phyloP scores from a whole-genome alignment of 2,888 invertebrate genomes.

The Drosophila colorata region DNA sequence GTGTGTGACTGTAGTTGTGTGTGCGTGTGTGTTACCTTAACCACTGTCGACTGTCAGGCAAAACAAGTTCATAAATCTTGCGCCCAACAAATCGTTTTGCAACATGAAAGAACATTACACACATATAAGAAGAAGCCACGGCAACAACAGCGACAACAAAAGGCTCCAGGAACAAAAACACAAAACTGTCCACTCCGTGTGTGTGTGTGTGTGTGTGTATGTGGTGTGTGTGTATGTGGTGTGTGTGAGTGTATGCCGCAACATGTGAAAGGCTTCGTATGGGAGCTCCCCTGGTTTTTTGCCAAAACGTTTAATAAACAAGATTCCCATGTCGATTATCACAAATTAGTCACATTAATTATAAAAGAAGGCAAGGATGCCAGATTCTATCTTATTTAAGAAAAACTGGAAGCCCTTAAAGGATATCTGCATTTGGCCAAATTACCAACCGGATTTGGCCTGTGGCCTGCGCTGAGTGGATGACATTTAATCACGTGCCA shows the following conservation, averaged over 20 bases:
- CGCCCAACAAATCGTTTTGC: slow-evolving; percentile 83
- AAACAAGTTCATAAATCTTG: slow-evolving; percentile 84
- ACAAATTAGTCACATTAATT: slow-evolving; percentile 84
- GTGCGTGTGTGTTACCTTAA: slow-evolving; percentile 79
- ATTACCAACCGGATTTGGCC: neutral
- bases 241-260: slow-evolving; percentile 5
- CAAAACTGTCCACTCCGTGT: slow-evolving; percentile 47
- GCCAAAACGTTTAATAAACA: slow-evolving; percentile 84
- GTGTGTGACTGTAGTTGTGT: slow-evolving; percentile 18
- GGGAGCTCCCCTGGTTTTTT: slow-evolving; percentile 21
- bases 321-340: slow-evolving; percentile 84
- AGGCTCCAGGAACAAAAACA: slow-evolving; percentile 43
- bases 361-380: slow-evolving; percentile 54
- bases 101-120: slow-evolving; percentile 78
- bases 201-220: slow-evolving; percentile 2
- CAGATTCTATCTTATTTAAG: slow-evolving; percentile 38
- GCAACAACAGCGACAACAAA: slow-evolving; percentile 38
- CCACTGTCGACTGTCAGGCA: slow-evolving; percentile 83
- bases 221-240: slow-evolving; percentile 11
- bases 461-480: neutral
- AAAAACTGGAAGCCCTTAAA: slow-evolving; percentile 25
- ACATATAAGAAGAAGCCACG: slow-evolving; percentile 54
- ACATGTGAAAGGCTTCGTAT: neutral
- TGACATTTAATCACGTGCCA: slow-evolving; percentile 5
- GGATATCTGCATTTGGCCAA: slow-evolving; percentile 16